Evolutionary conservation across 1,140 invertebrate genomes (phyloP).

Genomic region (Drosophila auraria): DNA sequence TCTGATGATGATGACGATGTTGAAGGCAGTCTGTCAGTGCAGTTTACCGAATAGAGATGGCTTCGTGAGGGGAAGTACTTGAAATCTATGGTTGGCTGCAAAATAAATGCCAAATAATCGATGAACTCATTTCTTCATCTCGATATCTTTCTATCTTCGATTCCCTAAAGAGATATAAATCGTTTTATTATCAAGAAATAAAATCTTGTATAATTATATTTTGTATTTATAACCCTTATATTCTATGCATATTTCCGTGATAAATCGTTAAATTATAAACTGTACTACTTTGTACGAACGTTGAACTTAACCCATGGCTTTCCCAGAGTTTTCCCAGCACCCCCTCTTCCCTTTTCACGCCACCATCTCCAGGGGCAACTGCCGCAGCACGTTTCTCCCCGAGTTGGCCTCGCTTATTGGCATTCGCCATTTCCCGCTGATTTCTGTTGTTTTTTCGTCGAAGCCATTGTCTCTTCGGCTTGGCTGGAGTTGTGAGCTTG

Average conservation of each 20-base stretch:
- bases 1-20: constrained; percentile 51
- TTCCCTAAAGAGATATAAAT: too few species aligned
- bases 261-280: not conserved
- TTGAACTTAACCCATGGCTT: not conserved
- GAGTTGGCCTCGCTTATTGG: constrained; percentile 34
- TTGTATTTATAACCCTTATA: too few species aligned
- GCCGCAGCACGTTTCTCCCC: constrained; percentile 29
- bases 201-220: too few species aligned
- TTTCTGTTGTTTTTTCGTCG: constrained; percentile 42
- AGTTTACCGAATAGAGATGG: constrained; percentile 46
- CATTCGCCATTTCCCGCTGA: constrained; percentile 50
- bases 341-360: constrained; percentile 11
- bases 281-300: not conserved
- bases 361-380: constrained; percentile 22
- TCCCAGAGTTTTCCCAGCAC: constrained; percentile 10
- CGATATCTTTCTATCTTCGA: too few species aligned
- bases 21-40: constrained; percentile 71
- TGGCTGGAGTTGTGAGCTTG: constrained; percentile 18
- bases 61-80: constrained; percentile 31
- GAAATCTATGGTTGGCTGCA: too few species aligned
- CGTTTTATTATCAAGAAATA: not conserved
- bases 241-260: not conserved
- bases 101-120: not conserved
- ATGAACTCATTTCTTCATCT: not conserved
- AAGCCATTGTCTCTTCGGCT: constrained; percentile 46